phyloP scores from a whole-genome alignment of 2,797 vertebrate genomes.

The Fratercula arctica region DNA sequence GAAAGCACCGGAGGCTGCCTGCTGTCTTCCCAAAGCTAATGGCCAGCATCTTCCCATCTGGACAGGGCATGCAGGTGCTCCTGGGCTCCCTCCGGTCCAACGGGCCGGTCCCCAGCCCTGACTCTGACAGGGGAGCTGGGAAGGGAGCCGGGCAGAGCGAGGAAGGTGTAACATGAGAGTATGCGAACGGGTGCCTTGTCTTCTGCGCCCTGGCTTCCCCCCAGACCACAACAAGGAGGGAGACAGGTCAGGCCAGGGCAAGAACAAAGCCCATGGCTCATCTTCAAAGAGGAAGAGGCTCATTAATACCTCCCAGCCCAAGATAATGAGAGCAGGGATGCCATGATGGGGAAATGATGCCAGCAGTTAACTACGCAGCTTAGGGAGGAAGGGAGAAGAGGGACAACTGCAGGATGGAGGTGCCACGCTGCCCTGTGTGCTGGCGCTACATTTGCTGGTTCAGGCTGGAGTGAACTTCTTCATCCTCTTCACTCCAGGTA shows the following conservation, averaged over 20 bases:
- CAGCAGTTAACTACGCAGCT: conserved; percentile 7
- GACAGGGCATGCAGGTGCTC: not conserved
- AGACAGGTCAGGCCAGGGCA: not conserved
- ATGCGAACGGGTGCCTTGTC: not conserved
- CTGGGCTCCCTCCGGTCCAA: not conserved
- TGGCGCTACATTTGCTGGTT: not conserved
- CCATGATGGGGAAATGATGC: not conserved
- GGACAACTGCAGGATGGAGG: not conserved
- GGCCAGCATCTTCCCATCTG: not conserved
- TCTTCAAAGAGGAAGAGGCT: conserved; percentile 16
- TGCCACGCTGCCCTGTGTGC: not conserved
- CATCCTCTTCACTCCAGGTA: not conserved
- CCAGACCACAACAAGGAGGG: not conserved
- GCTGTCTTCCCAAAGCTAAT: not conserved
- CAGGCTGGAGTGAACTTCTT: not conserved
- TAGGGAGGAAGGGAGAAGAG: not conserved
- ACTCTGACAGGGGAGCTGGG: not conserved
- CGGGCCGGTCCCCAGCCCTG: not conserved
- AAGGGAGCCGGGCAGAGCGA: not conserved
- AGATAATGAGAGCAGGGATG: conserved; percentile 38
- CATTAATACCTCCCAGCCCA: conserved; percentile 30
- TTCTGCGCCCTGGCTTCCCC: not conserved
- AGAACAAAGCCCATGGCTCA: conserved; percentile 29
- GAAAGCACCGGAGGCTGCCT: not conserved
- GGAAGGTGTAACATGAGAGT: not conserved